Evolutionary conservation across 2,113 vertebrate genomes (phyloP).

Genomic region (Mormyrus iriodes): DNA sequence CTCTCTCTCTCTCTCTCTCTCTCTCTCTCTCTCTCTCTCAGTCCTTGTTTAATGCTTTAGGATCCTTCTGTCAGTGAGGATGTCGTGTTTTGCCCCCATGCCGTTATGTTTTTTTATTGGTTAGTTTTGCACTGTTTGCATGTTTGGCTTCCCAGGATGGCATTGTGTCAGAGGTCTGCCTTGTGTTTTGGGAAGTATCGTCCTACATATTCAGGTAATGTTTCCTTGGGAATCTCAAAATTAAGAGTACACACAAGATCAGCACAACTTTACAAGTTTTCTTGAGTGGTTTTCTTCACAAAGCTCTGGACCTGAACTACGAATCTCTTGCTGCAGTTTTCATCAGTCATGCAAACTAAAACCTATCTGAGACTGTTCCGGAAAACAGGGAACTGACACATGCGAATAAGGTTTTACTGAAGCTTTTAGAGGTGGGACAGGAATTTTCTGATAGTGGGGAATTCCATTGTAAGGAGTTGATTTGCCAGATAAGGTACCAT

Average conservation of each 20-base stretch:
- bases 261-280: not conserved
- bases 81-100: not conserved
- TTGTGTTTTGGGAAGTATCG: not conserved
- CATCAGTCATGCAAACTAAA: not conserved
- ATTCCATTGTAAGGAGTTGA: not conserved
- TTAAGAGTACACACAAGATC: not conserved
- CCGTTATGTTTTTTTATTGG: not conserved
- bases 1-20: too few species aligned
- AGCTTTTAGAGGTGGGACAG: too few species aligned
- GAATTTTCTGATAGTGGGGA: not conserved
- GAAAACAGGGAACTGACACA: too few species aligned
- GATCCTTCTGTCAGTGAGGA: not conserved
- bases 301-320: not conserved
- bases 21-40: not conserved
- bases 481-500: not conserved
- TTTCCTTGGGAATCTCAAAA: not conserved
- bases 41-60: not conserved
- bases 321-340: not conserved
- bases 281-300: not conserved
- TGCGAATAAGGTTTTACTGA: too few species aligned
- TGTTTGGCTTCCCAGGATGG: constrained; percentile 5
- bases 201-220: not conserved
- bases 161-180: not conserved
- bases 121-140: not conserved
- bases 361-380: not conserved